Evolutionary conservation across 2,797 vertebrate species (phyloP), one percentile per base, ranked within the genome.

Genomic region (Kryptolebias ocellatus): DNA sequence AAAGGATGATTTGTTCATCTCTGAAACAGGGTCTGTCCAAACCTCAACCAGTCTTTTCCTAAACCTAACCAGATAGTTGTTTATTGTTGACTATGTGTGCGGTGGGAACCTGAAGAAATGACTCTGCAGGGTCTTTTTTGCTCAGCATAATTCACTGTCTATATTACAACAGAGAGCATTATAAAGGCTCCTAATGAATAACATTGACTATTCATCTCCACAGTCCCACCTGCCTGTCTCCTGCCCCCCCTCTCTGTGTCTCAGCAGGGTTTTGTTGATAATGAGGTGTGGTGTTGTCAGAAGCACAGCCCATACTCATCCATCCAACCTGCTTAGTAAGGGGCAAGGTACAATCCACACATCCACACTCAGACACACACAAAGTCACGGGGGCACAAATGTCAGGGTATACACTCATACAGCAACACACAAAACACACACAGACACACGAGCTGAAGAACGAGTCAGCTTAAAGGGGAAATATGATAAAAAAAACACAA

Each of bases 241-340:
- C 52, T 44, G 24, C 49, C 50, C 55, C 27, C 70, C 46, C 68
- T 50, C 72, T 57, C 71, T 42, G 77, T 67, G 70, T 70, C 85
- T 85, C 84, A 84, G 88, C 82, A 86, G 87, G 87, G 83, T 72
- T 80, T 72, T 65, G 83, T 65, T 87, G 84, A 87, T 88, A 91
- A 91, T 91, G 88, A 92, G 88, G 83, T 80, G 85, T 86, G 84
- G 76, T 83, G 87, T 71, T 92, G 89, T 92, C 89, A 89, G 81
- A 81, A 86, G 62, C 79, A 63, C 76, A 83, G 81, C 76, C 61
- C 55, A 42, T 51, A 54, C 74, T 86, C 89, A 90, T 90, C 83
- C 79, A 92, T 92, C 83, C 85, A 76, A 39, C 63, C 83, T 90
- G 86, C 83, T 92, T 86, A 88, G 81, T 79, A 84, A 88, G 83